Evolutionary conservation across 1,140 invertebrate genomes (phyloP).

Genomic region (Drosophila parvula): DNA sequence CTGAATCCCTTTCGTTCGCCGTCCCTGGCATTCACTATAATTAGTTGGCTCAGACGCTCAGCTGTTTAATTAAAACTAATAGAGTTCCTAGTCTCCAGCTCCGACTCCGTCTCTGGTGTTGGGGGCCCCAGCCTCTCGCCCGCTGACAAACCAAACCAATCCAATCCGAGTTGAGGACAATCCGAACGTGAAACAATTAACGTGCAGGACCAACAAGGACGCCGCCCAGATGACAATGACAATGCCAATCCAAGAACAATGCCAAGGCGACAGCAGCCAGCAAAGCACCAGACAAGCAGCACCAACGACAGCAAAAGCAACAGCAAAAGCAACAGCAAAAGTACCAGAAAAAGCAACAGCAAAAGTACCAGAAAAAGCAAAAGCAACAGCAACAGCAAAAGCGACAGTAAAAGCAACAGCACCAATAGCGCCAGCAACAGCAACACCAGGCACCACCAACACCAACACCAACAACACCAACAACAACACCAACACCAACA

Average conservation of each 20-base stretch:
- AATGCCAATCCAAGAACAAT: slow-evolving; percentile 54
- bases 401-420: background rate
- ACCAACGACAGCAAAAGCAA: slow-evolving; percentile 1
- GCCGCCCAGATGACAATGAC: slow-evolving; percentile 35
- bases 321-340: slow-evolving; percentile 9
- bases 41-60: slow-evolving; percentile 67
- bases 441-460: background rate
- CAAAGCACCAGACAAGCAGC: slow-evolving; percentile 1
- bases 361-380: slow-evolving; percentile 1
- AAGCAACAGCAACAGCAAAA: slow-evolving; percentile 9
- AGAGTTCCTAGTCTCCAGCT: slow-evolving; percentile 48
- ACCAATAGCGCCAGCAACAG: background rate
- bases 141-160: slow-evolving; percentile 19
- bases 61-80: slow-evolving; percentile 82
- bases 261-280: slow-evolving; percentile 53
- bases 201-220: slow-evolving; percentile 44
- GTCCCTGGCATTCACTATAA: slow-evolving; percentile 66
- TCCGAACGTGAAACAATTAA: slow-evolving; percentile 79
- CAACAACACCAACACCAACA: slow-evolving; percentile 9
- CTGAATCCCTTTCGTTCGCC: slow-evolving; percentile 14
- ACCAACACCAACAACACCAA: slow-evolving; percentile 12
- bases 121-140: background rate
- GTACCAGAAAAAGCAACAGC: slow-evolving; percentile 5
- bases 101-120: background rate
- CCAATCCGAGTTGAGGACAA: slow-evolving; percentile 37